Evolutionary conservation across 2,888 invertebrate species (phyloP).

Genomic region (Harpalus rufipes): DNA sequence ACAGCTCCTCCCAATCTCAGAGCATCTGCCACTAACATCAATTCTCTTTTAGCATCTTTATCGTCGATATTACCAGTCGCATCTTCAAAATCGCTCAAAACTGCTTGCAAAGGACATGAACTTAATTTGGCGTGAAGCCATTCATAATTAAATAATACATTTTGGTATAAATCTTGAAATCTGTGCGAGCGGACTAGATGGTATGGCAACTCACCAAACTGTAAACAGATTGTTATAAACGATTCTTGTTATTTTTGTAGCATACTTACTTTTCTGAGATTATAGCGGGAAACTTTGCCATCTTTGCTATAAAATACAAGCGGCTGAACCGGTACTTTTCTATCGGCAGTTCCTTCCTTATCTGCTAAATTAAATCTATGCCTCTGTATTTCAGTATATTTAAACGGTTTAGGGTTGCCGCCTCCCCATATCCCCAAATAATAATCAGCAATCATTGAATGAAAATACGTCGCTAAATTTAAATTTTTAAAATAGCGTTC

Average conservation of each 20-base stretch:
- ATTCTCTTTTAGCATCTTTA: constrained; percentile 90
- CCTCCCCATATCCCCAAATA: constrained; percentile 98
- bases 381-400: constrained; percentile 97
- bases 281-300: constrained; percentile 93
- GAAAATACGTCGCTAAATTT: constrained; percentile 97
- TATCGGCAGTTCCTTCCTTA: constrained; percentile 92
- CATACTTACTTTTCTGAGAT: constrained; percentile 92
- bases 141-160: constrained; percentile 97
- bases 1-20: constrained; percentile 96
- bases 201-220: constrained; percentile 97
- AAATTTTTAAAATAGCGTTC: constrained; percentile 98
- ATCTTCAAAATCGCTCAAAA: constrained; percentile 97
- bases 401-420: constrained; percentile 95
- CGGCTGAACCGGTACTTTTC: constrained; percentile 97
- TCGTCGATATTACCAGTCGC: constrained; percentile 89
- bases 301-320: constrained; percentile 94
- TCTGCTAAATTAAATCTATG: constrained; percentile 93
- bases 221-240: not conserved
- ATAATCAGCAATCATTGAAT: constrained; percentile 98
- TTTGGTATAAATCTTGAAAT: constrained; percentile 92
- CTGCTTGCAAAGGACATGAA: constrained; percentile 96
- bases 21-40: constrained; percentile 96
- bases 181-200: constrained; percentile 95
- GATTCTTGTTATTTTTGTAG: no score
- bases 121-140: constrained; percentile 98